These are phyloP conservation scores for Thunnus maccoyii DNA, from an alignment of 2,113 vertebrate species.

Conservation along the genomic window DNA sequence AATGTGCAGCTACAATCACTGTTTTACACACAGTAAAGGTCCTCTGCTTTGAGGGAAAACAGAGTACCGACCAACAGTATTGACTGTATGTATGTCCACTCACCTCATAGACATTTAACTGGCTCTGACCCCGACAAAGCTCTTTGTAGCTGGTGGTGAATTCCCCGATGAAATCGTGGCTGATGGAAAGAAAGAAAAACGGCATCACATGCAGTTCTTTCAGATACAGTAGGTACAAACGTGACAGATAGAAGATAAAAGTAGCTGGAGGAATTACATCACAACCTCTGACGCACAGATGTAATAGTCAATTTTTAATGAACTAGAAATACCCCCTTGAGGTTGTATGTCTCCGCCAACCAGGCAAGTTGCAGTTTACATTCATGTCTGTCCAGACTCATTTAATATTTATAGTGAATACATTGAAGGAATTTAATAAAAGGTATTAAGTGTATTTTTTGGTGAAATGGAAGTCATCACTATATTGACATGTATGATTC, in stretches of 20 bases:
- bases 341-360: no score
- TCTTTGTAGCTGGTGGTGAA: conserved; percentile 96
- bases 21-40: conserved; percentile 1
- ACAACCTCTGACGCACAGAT: not conserved
- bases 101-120: conserved; percentile 93
- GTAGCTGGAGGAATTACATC: not conserved
- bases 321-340: not conserved
- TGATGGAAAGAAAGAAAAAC: conserved; percentile 69
- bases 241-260: conserved; percentile 8
- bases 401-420: no score
- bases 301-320: not conserved
- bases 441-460: no score
- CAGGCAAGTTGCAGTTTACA: no score
- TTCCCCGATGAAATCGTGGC: conserved; percentile 97
- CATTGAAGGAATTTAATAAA: no score
- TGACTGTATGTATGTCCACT: conserved; percentile 59
- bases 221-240: not conserved
- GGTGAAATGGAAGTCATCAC: no score
- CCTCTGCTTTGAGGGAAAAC: not conserved
- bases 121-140: conserved; percentile 91
- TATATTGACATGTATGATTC: no score
- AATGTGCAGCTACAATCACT: not conserved
- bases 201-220: conserved; percentile 5
- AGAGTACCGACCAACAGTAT: not conserved
- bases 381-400: no score